phyloP scores from a whole-genome alignment of 1,140 invertebrate species.

The Triops cancriformis region DNA sequence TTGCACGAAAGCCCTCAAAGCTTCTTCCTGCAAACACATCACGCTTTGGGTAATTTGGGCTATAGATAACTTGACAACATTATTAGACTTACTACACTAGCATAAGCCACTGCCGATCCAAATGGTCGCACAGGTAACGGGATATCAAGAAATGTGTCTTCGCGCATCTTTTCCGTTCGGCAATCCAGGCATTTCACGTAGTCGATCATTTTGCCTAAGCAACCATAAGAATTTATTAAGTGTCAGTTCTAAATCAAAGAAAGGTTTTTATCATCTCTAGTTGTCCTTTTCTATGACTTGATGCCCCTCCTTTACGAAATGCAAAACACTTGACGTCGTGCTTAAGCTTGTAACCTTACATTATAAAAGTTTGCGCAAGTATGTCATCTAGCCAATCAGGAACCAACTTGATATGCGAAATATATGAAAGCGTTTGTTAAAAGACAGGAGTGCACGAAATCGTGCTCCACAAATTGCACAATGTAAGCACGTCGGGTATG shows the following conservation, averaged over 20 bases:
- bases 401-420: too few species aligned
- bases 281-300: too few species aligned
- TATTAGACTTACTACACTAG: constrained; percentile 57
- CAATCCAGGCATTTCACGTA: constrained; percentile 88
- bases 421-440: too few species aligned
- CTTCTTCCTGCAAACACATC: constrained; percentile 61
- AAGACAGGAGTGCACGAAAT: too few species aligned
- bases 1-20: constrained; percentile 72
- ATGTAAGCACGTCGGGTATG: too few species aligned
- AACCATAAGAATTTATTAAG: constrained; percentile 36
- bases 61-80: constrained; percentile 18
- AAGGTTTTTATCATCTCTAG: too few species aligned
- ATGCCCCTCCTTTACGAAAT: too few species aligned
- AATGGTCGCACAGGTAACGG: constrained; percentile 79
- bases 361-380: too few species aligned
- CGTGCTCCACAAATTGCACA: too few species aligned
- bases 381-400: too few species aligned
- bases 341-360: too few species aligned
- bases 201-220: constrained; percentile 73
- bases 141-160: constrained; percentile 77
- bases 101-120: constrained; percentile 65
- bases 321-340: background rate
- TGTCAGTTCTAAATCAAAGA: too few species aligned
- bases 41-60: background rate
- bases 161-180: constrained; percentile 68